phyloP scores from a whole-genome alignment of 2,888 invertebrate genomes.

The Diarsia rubi region DNA sequence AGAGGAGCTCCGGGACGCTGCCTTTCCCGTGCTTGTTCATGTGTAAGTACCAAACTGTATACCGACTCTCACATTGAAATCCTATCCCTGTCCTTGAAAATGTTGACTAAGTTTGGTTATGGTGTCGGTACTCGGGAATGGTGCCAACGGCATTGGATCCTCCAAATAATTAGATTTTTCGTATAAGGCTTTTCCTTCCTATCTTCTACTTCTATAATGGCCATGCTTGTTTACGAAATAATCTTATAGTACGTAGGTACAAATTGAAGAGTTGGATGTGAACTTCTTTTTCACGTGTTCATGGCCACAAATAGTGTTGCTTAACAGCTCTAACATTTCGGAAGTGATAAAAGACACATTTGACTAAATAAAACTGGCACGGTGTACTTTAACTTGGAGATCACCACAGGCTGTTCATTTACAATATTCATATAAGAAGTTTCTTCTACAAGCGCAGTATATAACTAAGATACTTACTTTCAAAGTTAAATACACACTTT shows the following conservation, averaged over 20 bases:
- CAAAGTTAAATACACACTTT: conserved; percentile 56
- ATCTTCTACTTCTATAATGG: background rate
- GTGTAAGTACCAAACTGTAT: conserved; percentile 90
- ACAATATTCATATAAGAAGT: background rate
- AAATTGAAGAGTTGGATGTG: background rate
- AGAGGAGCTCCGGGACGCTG: conserved; percentile 96
- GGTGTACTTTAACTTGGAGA: background rate
- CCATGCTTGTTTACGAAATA: background rate
- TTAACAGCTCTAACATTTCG: no score
- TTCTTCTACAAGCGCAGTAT: background rate
- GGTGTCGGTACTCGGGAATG: background rate
- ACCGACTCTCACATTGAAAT: no score
- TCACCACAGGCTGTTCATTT: background rate
- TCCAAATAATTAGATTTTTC: background rate
- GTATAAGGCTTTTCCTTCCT: background rate
- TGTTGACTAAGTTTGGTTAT: background rate
- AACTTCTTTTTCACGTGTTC: no score
- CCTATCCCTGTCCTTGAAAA: background rate
- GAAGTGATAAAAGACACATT: background rate
- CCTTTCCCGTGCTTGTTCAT: conserved; percentile 97
- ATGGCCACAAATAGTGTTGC: no score
- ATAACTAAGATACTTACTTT: conserved; percentile 30
- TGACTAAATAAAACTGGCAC: background rate
- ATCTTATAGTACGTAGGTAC: background rate
- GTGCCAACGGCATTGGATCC: background rate